Evolutionary conservation across 2,797 vertebrate genomes (phyloP), one percentile per base, ranked within the genome.

Genomic region (Myotis vivesi): DNA sequence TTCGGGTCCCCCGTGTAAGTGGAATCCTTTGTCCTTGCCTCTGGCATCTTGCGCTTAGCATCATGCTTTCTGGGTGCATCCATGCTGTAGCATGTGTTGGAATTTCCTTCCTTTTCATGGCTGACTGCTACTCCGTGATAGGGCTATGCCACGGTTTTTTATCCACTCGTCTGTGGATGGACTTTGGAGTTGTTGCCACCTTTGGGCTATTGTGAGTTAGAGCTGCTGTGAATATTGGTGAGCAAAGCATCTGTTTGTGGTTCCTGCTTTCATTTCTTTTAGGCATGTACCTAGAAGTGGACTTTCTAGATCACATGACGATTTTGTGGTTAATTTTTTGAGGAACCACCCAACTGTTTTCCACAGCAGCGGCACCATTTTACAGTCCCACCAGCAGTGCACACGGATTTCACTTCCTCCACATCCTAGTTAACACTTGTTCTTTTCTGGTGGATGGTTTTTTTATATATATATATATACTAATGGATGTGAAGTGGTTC

Each of bases 111-210:
- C 76, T 91, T 62, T 69, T 23, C 13, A 23, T 30, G 69, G 25
- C 57, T 19, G 41, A 46, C 1, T 30, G 11, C 23, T 41, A 28
- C 0, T 49, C 25, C 2, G 0, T 53, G 8, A 0, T 15, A 2
- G 4, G 66, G 44, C 2, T 22, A 11, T 5, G 10, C 33, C n/a
- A 1, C 23, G 1, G 44, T 75, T 30, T 41, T 64, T 38, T 30
- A 30, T 19, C 59, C 51, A 16, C 8, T 38, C 19, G 0, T 53
- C 64, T n/a, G 7, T 17, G 38, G 36, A 16, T 49, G 72, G 36
- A 46, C 55, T 3, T 62, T 9, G 17, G 80, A 17, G 53, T 89
- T 12, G 2, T 72, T 57, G 36, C n/a, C 49, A 1, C 12, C 28
- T 9, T 57, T 51, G 7, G 49, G 76, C 5, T 6, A 0, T 17